Percentiles rank a stretch among this genome's conserved stretches.
Evolutionary conservation across 2,888 invertebrate species (phyloP).

Genomic region (Noctua comes): DNA sequence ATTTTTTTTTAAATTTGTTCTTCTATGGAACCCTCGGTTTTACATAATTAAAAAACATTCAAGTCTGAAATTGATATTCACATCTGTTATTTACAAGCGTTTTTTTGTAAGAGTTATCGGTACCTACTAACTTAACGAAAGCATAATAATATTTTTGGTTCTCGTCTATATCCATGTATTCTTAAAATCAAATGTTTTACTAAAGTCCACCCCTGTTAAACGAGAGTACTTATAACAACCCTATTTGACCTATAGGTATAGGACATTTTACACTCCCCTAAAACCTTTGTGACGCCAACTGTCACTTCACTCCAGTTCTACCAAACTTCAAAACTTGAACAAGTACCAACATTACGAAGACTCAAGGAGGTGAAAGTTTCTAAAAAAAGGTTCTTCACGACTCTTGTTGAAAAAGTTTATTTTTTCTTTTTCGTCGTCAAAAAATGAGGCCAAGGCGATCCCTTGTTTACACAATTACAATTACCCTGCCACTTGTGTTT

Average conservation of each 20-base stretch:
- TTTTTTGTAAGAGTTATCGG: background rate
- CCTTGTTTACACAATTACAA: conserved; percentile 45
- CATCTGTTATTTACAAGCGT: background rate
- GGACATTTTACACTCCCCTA: conserved; percentile 17
- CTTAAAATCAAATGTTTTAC: background rate
- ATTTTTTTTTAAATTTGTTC: background rate
- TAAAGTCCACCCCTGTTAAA: background rate
- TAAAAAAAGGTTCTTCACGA: conserved; percentile 23
- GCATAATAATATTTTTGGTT: background rate
- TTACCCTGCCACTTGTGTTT: conserved; percentile 21
- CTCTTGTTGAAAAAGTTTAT: conserved; percentile 10
- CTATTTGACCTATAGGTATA: conserved; percentile 7
- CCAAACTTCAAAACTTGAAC: conserved; percentile 34
- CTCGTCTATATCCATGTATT: too few species aligned
- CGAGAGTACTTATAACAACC: background rate
- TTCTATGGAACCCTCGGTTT: background rate
- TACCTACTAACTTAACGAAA: background rate
- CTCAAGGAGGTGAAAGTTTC: conserved; percentile 38
- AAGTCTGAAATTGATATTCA: background rate
- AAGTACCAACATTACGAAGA: conserved; percentile 41
- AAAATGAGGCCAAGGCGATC: conserved; percentile 27
- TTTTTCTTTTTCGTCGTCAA: conserved; percentile 20
- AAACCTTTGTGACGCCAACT: conserved; percentile 15
- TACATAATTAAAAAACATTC: background rate
- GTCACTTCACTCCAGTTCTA: conserved; percentile 39